Base-by-base conservation (phyloP, 2,797 vertebrate species). In the Garrulus glandarius region DNA sequence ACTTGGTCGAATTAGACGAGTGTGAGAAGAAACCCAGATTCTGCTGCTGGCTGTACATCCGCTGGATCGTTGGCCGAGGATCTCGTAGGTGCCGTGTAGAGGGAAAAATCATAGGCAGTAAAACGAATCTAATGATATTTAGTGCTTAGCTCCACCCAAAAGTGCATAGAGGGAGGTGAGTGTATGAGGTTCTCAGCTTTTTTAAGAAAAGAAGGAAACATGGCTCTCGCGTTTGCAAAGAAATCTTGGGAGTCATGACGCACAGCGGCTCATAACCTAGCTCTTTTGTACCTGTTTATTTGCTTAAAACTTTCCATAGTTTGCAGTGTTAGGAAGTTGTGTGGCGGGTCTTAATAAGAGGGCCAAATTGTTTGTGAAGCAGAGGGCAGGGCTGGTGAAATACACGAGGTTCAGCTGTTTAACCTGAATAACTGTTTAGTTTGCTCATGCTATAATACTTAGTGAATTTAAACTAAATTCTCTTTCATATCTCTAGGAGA, bases 121-220 rank as follows among this genome's bases (percentile, higher is more conserved):
- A 13, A 32, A 6, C 2, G 6, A 13, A 7, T 29, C 17, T 32
- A 5, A 26, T 10, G 43, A 3, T 30, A 2, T 2, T 37, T 36
- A 8, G 29, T 16, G 60, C 27, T 53, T 6, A 16, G 22, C 23
- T 34, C 13, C n/a, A 9, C 17, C 23, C 15, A 1, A 34, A 6
- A 21, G 44, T 3, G 47, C 12, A 4, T 4, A 20, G 37, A 41
- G 49, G 3, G 36, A 3, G n/a, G n/a, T 16, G 36, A 11, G 36
- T 21, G 23, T 13, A 3, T 1, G 30, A 32, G 15, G 9, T 10
- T 68, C 37, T 37, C 21, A 4, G 46, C 41, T 47, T 34, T 47
- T 30, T 34, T 11, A 32, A 22, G 13, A 13, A 49, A 39, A 36
- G 19, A 49, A 12, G 36, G 26, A 68, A 69, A 26, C 6, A 2